Percentiles rank a stretch among this genome's conserved stretches.
phyloP scores from a whole-genome alignment of 2,888 invertebrate genomes.

The Girardia tigrina region DNA sequence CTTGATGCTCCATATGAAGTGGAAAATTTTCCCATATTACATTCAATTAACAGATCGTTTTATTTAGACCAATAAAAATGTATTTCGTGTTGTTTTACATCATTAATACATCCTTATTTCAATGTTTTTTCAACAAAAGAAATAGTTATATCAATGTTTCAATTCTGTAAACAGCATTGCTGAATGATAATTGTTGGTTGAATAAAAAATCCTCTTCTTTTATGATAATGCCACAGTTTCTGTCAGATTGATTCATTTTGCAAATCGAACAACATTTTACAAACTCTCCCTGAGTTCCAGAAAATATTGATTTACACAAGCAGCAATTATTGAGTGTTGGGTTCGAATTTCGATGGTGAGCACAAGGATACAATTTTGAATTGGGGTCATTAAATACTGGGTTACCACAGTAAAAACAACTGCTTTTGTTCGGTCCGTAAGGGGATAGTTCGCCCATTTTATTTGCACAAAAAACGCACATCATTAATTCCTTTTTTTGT shows the following conservation, averaged over 20 bases:
- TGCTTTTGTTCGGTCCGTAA: not conserved
- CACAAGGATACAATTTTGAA: not conserved
- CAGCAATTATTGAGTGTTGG: not conserved
- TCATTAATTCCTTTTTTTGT: constrained; percentile 16
- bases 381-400: not conserved
- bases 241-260: not conserved
- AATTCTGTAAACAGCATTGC: not conserved
- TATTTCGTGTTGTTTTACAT: not conserved
- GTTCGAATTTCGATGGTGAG: not conserved
- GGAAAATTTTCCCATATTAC: not conserved
- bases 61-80: constrained; percentile 6
- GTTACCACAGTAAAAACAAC: constrained; percentile 2
- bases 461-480: constrained; percentile 29
- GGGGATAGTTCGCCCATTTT: not conserved
- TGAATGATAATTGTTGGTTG: not conserved
- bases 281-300: not conserved
- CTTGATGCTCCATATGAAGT: not conserved
- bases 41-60: constrained; percentile 8
- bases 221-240: not conserved
- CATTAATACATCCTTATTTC: not conserved
- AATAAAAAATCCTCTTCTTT: not conserved
- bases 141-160: not conserved
- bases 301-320: not conserved
- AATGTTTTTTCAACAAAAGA: not conserved
- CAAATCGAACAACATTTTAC: not conserved